Base-by-base conservation (phyloP, 2,797 vertebrate genomes). In the Prunella strophiata region DNA sequence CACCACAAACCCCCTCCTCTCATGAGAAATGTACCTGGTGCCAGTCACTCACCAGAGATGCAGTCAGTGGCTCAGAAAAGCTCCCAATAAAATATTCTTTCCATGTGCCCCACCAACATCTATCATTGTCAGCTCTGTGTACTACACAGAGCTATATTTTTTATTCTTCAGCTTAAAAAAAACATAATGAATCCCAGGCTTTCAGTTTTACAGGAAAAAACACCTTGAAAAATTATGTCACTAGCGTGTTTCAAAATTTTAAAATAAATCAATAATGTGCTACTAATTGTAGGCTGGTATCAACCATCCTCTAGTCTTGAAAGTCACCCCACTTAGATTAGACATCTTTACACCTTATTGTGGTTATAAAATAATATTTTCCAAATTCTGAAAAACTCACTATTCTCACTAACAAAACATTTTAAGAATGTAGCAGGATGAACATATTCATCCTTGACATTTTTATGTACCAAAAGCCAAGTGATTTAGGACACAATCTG, bases 401-500 rank as follows among this genome's bases (percentile, higher is more conserved):
- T 45, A 7, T 67, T 79, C 30, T 74, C 30, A 36, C 45, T 62
- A 52, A 57, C 25, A 51, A 82, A 77, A 43, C 2, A 21, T 85
- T 90, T 58, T n/a, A 78, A 78, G 26, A 83, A 47, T 19, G 48
- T 7, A 61, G 22, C 47, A 40, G 32, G 57, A 70, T 43, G 11
- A 89, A 57, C 23, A 61, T 30, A 42, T n/a, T 47, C 4, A 54
- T 54, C 77, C 40, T 17, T 73, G 40, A 7, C 7, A 76, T 58
- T 89, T 94, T 89, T 70, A 80, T 26, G 25, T 51, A 48, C n/a
- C 18, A 40, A 77, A 79, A 80, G 26, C 18, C 55, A 74, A 71
- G 47, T 88, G 66, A 94, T 80, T 85, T 87, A 96, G 54, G 42
- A 72, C 30, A 77, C n/a, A 65, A 72, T 71, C 57, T 80, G 70